Conservation (phyloP, 2,113 vertebrate species). For the Megaleporinus macrocephalus region DNA sequence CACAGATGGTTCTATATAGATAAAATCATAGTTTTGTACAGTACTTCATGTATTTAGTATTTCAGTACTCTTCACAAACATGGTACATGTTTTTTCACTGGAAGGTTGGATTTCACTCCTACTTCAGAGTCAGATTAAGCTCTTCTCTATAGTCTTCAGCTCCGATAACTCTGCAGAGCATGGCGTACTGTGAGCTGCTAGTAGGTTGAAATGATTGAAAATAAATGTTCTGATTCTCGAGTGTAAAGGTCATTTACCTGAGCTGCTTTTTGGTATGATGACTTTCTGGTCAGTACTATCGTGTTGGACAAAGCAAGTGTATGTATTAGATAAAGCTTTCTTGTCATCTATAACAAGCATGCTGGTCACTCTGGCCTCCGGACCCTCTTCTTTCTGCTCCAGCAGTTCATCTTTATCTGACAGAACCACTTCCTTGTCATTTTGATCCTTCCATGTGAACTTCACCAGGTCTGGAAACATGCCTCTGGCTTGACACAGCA, state of each 20-base stretch:
- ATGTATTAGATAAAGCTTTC: background rate
- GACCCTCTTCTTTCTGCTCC: background rate
- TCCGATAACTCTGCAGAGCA: too few relatives aligned
- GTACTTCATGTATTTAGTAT: too few relatives aligned
- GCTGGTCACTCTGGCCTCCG: conserved; percentile 6
- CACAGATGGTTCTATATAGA: too few relatives aligned
- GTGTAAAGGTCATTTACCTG: conserved; percentile 11
- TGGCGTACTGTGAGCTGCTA: too few relatives aligned
- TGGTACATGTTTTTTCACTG: too few relatives aligned
- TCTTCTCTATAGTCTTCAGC: too few relatives aligned
- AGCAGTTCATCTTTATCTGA: background rate
- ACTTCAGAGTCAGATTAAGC: too few relatives aligned
- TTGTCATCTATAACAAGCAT: conserved; percentile 32
- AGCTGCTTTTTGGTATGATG: background rate
- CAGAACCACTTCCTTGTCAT: accelerated
- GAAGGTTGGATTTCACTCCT: too few relatives aligned
- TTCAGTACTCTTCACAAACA: too few relatives aligned
- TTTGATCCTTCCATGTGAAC: conserved; percentile 38
- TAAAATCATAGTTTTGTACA: too few relatives aligned
- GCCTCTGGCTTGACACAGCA: conserved; percentile 41
- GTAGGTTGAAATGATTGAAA: too few relatives aligned
- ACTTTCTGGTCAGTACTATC: background rate
- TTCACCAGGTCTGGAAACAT: conserved; percentile 54
- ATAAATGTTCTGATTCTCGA: too few relatives aligned
- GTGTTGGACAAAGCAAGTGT: conserved; percentile 16